Conservation (phyloP, 2,797 vertebrate species). For the Melanotaenia boesemani region DNA sequence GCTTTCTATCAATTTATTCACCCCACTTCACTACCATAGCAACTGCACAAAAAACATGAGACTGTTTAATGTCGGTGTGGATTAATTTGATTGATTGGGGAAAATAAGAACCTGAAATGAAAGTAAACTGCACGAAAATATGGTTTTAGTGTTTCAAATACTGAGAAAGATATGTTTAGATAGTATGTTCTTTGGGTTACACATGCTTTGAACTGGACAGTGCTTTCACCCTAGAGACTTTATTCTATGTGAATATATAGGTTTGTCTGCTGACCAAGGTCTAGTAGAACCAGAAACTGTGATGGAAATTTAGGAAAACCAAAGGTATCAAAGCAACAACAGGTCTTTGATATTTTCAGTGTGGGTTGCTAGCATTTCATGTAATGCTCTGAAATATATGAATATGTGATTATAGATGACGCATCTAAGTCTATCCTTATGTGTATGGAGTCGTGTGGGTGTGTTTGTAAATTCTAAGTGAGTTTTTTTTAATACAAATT, state of each 20-base stretch:
- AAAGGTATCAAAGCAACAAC: slow-evolving; percentile 25
- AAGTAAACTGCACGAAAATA: slow-evolving; percentile 44
- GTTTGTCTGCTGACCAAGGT: background rate
- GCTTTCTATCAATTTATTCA: slow-evolving; percentile 73
- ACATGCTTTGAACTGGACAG: slow-evolving; percentile 1
- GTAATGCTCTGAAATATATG: slow-evolving; percentile 7
- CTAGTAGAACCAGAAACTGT: slow-evolving; percentile 17
- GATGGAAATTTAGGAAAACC: background rate
- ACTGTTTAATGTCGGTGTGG: slow-evolving; percentile 23
- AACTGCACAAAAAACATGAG: slow-evolving; percentile 40
- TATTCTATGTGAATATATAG: background rate
- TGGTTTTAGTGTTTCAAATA: slow-evolving; percentile 16
- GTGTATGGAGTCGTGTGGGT: background rate
- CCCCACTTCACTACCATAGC: slow-evolving; percentile 44
- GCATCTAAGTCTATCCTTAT: slow-evolving; percentile 2
- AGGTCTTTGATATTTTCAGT: slow-evolving; percentile 25
- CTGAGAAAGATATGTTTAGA: slow-evolving; percentile 5
- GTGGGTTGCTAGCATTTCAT: slow-evolving; percentile 15
- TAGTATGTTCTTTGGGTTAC: slow-evolving; percentile 2
- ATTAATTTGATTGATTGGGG: slow-evolving; percentile 48
- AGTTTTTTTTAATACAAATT: slow-evolving; percentile 44
- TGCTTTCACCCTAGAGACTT: slow-evolving; percentile 15
- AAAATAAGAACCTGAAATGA: slow-evolving; percentile 41
- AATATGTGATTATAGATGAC: slow-evolving; percentile 38
- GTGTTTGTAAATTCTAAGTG: slow-evolving; percentile 24